Evolutionary conservation across 2,113 vertebrate genomes (phyloP).

Genomic region (Syrrhaptes paradoxus): DNA sequence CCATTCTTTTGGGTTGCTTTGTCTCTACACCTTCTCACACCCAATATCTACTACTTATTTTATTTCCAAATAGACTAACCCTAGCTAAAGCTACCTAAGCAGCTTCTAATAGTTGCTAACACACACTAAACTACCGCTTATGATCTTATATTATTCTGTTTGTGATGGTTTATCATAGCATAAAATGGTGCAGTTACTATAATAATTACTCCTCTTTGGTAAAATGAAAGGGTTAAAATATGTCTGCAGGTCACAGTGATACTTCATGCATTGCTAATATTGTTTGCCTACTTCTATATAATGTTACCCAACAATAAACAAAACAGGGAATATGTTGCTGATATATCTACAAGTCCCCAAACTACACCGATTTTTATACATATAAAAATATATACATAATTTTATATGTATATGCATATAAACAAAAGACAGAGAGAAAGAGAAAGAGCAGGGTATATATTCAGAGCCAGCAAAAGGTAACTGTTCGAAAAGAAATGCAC

Average conservation of each 20-base stretch:
- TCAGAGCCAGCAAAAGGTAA: neutral
- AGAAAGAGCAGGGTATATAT: neutral
- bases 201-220: neutral
- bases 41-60: neutral
- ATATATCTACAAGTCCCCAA: neutral
- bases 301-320: neutral
- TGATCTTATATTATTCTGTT: neutral
- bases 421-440: neutral
- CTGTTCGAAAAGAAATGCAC: neutral
- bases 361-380: neutral
- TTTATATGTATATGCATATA: neutral
- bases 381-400: neutral
- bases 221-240: neutral
- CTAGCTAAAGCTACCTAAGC: neutral
- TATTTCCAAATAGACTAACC: neutral
- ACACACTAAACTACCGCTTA: neutral
- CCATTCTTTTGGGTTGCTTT: neutral
- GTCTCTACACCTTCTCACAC: neutral
- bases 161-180: neutral
- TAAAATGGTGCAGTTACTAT: neutral
- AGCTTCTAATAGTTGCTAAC: neutral
- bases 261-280: neutral
- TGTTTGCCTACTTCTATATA: neutral
- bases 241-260: neutral
- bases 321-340: neutral